These are phyloP conservation scores for Sphenopsis melanotis DNA, from an alignment of 2,797 vertebrate species.

Conservation along the genomic window DNA sequence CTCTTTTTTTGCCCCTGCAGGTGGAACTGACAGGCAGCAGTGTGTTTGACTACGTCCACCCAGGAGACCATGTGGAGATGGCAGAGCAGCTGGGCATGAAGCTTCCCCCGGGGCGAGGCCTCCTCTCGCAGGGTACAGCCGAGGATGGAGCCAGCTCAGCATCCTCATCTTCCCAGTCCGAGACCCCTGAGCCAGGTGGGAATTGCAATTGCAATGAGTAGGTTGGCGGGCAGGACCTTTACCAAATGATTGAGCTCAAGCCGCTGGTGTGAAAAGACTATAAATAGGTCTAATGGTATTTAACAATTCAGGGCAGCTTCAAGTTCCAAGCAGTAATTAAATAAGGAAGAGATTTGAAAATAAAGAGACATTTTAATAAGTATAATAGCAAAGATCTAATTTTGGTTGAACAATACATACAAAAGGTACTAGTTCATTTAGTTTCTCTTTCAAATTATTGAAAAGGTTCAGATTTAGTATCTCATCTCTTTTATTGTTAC, in stretches of 20 bases:
- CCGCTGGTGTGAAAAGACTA: conserved; percentile 74
- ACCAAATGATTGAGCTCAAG: conserved; percentile 72
- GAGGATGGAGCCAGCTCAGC: conserved; percentile 95
- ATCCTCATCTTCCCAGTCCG: conserved; percentile 94
- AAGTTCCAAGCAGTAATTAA: conserved; percentile 77
- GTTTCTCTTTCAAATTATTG: conserved; percentile 73
- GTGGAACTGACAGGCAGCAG: conserved; percentile 99
- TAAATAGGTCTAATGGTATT: conserved; percentile 77
- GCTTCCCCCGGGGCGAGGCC: conserved; percentile 91
- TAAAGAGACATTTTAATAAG: conserved; percentile 83
- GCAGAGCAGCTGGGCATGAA: conserved; percentile 99
- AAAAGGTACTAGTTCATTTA: conserved; percentile 72
- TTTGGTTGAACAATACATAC: conserved; percentile 72
- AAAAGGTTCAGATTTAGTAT: conserved; percentile 70
- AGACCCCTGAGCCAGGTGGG: conserved; percentile 97
- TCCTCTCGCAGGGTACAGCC: conserved; percentile 87
- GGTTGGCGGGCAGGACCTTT: conserved; percentile 75
- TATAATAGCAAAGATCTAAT: conserved; percentile 80
- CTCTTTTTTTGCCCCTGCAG: conserved; percentile 72
- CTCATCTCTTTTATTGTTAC: conserved; percentile 70
- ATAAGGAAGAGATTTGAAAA: conserved; percentile 80
- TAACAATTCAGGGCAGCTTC: conserved; percentile 77
- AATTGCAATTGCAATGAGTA: conserved; percentile 69
- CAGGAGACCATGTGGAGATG: conserved; percentile 96
- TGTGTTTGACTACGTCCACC: conserved; percentile 96